Conservation (phyloP, 1,140 invertebrate species). For the Micrasema longulum region DNA sequence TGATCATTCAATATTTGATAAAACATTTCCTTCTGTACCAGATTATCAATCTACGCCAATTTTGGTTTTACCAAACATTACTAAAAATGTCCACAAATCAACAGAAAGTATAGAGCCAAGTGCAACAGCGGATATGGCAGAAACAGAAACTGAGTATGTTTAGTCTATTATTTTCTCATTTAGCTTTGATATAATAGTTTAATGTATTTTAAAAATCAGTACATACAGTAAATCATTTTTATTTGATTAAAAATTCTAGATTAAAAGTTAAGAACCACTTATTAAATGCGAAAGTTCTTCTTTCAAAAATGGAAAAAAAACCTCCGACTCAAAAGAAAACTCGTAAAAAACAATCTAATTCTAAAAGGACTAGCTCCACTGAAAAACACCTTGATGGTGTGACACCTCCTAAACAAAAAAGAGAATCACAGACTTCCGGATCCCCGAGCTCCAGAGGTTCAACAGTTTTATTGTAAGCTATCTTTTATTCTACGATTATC, state of each 20-base stretch:
- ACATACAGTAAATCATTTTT: too few species aligned
- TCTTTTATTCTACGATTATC: neutral
- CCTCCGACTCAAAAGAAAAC: neutral
- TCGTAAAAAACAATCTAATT: constrained; percentile 20
- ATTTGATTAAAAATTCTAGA: neutral
- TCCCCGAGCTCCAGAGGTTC: constrained; percentile 13
- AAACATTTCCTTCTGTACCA: constrained; percentile 16
- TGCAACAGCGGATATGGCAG: neutral
- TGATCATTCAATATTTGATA: constrained; percentile 15
- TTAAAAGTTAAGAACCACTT: neutral
- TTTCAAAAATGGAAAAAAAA: constrained; percentile 26
- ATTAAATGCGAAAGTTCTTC: constrained; percentile 2
- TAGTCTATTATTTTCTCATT: too few species aligned
- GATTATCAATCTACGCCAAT: constrained; percentile 38
- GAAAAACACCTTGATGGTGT: neutral
- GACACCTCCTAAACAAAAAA: constrained; percentile 15
- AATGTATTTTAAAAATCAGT: too few species aligned
- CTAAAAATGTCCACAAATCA: neutral
- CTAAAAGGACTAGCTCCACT: neutral
- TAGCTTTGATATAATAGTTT: too few species aligned
- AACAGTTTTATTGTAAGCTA: constrained; percentile 29
- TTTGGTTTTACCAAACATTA: constrained; percentile 8
- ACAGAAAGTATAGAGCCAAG: neutral
- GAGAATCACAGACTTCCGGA: neutral
- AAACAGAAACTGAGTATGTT: constrained; percentile 11